phyloP scores from a whole-genome alignment of 2,797 vertebrate genomes.

The Enteromius afrohamiltoni region DNA sequence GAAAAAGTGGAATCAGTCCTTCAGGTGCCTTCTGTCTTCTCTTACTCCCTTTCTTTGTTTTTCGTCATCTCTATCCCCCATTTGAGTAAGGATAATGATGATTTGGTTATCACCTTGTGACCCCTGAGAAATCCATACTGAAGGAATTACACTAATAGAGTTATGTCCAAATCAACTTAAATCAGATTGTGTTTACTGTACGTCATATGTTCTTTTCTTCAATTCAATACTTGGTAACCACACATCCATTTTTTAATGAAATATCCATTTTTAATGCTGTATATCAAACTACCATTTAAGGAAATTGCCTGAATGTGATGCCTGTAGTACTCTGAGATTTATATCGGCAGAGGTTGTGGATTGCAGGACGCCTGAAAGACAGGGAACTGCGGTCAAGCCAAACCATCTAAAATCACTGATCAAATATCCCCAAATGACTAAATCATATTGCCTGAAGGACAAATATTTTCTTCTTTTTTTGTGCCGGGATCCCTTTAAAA shows the following conservation, averaged over 20 bases:
- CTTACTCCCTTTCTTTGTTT: neutral
- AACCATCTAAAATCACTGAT: slow-evolving; percentile 41
- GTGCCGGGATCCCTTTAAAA: slow-evolving; percentile 18
- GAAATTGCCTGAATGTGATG: slow-evolving; percentile 3
- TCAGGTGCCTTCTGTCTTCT: slow-evolving; percentile 80
- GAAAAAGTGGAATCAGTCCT: slow-evolving; percentile 91
- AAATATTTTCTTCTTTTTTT: slow-evolving; percentile 37
- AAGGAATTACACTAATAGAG: slow-evolving; percentile 13
- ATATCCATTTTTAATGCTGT: neutral
- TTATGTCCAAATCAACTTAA: slow-evolving; percentile 20
- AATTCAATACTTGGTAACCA: neutral
- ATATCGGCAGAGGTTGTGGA: slow-evolving; percentile 12
- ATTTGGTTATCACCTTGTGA: slow-evolving; percentile 24
- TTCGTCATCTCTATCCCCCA: neutral
- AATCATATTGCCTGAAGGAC: slow-evolving; percentile 53
- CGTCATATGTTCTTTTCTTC: slow-evolving; percentile 15
- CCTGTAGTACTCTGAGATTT: neutral
- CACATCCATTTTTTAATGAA: neutral
- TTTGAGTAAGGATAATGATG: slow-evolving; percentile 17
- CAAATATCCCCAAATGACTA: slow-evolving; percentile 27
- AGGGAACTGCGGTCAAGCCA: slow-evolving; percentile 12
- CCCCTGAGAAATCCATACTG: slow-evolving; percentile 30
- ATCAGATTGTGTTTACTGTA: slow-evolving; percentile 6
- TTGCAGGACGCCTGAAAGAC: slow-evolving; percentile 33
- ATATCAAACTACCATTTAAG: slow-evolving; percentile 20